Conservation (phyloP, 2,113 vertebrate species). For the Cinclus cinclus region DNA sequence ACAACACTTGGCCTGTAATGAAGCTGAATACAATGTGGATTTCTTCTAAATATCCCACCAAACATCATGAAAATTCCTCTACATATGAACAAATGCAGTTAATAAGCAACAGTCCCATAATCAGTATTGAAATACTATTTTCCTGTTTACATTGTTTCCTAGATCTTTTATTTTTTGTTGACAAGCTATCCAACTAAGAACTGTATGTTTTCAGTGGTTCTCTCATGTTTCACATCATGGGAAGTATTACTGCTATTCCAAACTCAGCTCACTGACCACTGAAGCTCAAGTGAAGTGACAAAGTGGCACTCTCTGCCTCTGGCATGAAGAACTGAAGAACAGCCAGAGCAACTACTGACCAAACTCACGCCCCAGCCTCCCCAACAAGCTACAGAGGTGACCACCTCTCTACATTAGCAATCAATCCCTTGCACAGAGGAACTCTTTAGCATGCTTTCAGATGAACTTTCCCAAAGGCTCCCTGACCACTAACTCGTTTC, state of each 20-base stretch:
- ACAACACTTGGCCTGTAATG: not conserved
- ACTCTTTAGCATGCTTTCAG: not conserved
- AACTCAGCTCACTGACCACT: not conserved
- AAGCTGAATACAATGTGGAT: not conserved
- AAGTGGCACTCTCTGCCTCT: not conserved
- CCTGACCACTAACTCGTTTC: accelerated
- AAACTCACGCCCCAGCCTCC: not conserved
- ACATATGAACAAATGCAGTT: not conserved
- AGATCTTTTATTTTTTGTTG: not conserved
- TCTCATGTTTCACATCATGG: not conserved
- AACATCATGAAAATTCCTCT: not conserved
- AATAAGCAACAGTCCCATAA: not conserved
- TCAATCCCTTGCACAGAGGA: not conserved
- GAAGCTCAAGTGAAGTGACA: not conserved
- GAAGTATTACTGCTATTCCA: not conserved
- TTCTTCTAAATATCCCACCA: not conserved
- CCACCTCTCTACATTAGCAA: not conserved
- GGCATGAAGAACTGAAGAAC: not conserved
- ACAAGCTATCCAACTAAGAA: not conserved
- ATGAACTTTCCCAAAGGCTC: not conserved
- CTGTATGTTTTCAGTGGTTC: not conserved
- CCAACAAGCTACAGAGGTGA: not conserved
- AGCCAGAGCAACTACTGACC: not conserved
- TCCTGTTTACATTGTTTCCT: not conserved
- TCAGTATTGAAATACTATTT: not conserved